A percentile compares a stretch with the other conserved stretches of the same genome.
phyloP scores from a whole-genome alignment of 2,888 invertebrate genomes.

The Pantelozetes paolii region DNA sequence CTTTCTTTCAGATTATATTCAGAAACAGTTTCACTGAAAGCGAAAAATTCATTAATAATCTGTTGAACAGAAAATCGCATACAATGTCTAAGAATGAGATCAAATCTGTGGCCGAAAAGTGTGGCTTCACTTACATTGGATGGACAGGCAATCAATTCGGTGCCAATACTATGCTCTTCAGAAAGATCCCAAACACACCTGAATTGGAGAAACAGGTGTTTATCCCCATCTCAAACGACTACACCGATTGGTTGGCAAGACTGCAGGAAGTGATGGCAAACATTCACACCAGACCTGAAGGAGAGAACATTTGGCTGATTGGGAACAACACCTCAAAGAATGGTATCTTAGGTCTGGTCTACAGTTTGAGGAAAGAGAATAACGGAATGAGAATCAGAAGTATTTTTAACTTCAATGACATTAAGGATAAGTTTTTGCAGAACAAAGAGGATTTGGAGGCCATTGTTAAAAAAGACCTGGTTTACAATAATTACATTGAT shows the following conservation, averaged over 20 bases:
- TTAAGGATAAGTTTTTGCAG: background rate
- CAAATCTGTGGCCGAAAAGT: slow-evolving; percentile 54
- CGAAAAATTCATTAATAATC: slow-evolving; percentile 47
- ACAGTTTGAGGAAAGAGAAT: slow-evolving; percentile 81
- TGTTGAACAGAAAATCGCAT: slow-evolving; percentile 29
- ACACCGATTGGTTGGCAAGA: slow-evolving; percentile 67
- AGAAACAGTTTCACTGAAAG: slow-evolving; percentile 45
- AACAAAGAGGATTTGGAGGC: slow-evolving; percentile 35
- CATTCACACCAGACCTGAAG: slow-evolving; percentile 48
- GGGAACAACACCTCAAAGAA: slow-evolving; percentile 61
- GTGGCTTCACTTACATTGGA: slow-evolving; percentile 41
- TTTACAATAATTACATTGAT: slow-evolving; percentile 67
- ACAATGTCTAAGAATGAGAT: slow-evolving; percentile 59
- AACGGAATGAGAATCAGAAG: slow-evolving; percentile 73
- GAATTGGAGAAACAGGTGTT: slow-evolving; percentile 39
- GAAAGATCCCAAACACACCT: slow-evolving; percentile 56
- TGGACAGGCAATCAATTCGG: slow-evolving; percentile 63
- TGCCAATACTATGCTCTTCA: slow-evolving; percentile 61
- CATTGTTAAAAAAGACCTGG: slow-evolving; percentile 64
- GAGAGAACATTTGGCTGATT: slow-evolving; percentile 59
- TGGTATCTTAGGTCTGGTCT: slow-evolving; percentile 83
- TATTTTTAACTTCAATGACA: slow-evolving; percentile 39
- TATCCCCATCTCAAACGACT: slow-evolving; percentile 42
- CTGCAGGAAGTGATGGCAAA: slow-evolving; percentile 68
- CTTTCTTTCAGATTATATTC: slow-evolving; percentile 62